Base-by-base conservation (phyloP, 2,888 invertebrate species). In the Deilephila porcellus region DNA sequence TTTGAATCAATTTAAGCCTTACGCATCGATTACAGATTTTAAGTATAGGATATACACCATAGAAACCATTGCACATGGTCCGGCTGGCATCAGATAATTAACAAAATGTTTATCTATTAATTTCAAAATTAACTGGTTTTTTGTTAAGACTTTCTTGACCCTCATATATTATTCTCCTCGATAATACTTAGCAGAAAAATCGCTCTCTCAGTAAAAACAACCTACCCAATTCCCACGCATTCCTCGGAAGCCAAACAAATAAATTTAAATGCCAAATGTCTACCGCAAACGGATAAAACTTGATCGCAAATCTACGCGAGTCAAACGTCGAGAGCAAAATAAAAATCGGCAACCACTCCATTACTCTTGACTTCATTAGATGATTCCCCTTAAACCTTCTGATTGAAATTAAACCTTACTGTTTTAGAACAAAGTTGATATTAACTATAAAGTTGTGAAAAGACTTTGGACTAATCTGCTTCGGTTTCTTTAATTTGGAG, bases 261-360 rank as follows among this genome's bases (percentile, higher is more conserved):
- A 52, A 76, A 82, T 79, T 77, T 82, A 78, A 82, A 82, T 83
- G 80, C 73, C 81, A 78, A 82, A 84, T 81, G 73, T 76, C 75
- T 75, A 76, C 62, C 78, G 76, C 79, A 81, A 84, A 81, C 84
- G 80, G 85, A 85, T 84, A 83, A 83, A 85, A 83, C 85, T 85
- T 83, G 82, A 83, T 85, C 82, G 74, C 82, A 83, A 87, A 86
- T 85, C 87, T 84, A 86, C 80, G 74, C 76, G 80, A 90, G 85
- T 88, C 90, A 90, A 90, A 89, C 84, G 85, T 77, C 85, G 77
- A 78, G 80, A 79, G 79, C 80, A 82, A 86, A 90, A 88, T 85
- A 89, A 88, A 85, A 88, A 86, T 80, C 82, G 73, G 80, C 80
- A 84, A 87, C 82, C 86, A 89, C 83, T 88, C 88, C 87, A 88